Evolutionary conservation across 2,113 vertebrate genomes (phyloP).

Genomic region (Labrus mixtus): DNA sequence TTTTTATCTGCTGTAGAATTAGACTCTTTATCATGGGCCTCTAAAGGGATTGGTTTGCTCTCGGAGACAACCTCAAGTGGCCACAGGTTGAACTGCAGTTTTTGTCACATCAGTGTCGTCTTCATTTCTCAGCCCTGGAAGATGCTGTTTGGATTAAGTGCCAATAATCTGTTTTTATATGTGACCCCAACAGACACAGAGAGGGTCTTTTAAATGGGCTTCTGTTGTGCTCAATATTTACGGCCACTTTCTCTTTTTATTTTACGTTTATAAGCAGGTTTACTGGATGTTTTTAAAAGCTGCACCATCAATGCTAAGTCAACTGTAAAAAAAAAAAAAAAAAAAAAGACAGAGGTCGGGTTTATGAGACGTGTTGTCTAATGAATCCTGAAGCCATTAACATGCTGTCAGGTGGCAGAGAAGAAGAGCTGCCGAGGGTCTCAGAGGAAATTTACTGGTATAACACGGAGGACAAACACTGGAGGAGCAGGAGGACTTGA

Average conservation of each 20-base stretch:
- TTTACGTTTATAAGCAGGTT: slow-evolving; percentile 37
- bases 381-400: slow-evolving; percentile 65
- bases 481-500: slow-evolving; percentile 38
- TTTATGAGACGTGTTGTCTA: slow-evolving; percentile 52
- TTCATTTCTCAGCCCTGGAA: too few species aligned
- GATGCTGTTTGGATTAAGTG: neutral
- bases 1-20: too few species aligned
- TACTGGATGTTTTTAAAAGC: slow-evolving; percentile 44
- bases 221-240: slow-evolving; percentile 17
- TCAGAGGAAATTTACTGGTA: slow-evolving; percentile 61
- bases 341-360: slow-evolving; percentile 17
- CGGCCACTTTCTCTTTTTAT: slow-evolving; percentile 5
- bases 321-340: slow-evolving; percentile 27
- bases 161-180: slow-evolving; percentile 45
- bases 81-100: neutral
- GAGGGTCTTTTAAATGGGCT: slow-evolving; percentile 2
- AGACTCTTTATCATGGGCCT: neutral
- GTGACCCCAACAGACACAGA: slow-evolving; percentile 7
- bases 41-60: neutral
- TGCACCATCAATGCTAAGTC: slow-evolving; percentile 36
- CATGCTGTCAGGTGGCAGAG: slow-evolving; percentile 41
- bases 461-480: slow-evolving; percentile 30
- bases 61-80: neutral
- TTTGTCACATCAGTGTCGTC: neutral
- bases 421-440: slow-evolving; percentile 35